A percentile compares a stretch with the other conserved stretches of the same genome.
These are phyloP conservation scores for Laterallus jamaicensis DNA, from an alignment of 2,113 vertebrate species.

Conservation along the genomic window DNA sequence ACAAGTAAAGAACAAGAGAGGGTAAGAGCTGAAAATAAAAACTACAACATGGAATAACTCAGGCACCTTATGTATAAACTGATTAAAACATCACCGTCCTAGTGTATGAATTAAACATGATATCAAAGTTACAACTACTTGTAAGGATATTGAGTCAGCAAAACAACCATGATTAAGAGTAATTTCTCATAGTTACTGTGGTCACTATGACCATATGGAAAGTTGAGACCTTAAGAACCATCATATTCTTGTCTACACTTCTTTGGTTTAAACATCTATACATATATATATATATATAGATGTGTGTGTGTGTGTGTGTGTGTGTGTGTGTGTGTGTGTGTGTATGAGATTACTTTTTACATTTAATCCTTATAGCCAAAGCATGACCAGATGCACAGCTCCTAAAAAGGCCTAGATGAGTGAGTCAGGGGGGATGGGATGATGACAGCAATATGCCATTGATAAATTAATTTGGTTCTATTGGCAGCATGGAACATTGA, in stretches of 20 bases:
- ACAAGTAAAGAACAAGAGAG: not conserved
- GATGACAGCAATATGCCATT: not conserved
- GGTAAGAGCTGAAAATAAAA: not conserved
- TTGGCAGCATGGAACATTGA: not conserved
- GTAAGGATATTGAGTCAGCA: not conserved
- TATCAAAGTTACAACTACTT: not conserved
- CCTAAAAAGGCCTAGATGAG: not conserved
- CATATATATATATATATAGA: too few species aligned
- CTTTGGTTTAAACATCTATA: not conserved
- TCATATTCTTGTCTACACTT: not conserved
- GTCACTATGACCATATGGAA: not conserved
- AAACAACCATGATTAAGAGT: not conserved
- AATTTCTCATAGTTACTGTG: not conserved
- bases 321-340: too few species aligned
- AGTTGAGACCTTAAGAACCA: not conserved
- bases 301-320: too few species aligned
- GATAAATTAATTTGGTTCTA: not conserved
- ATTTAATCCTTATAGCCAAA: not conserved
- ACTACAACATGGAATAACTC: not conserved
- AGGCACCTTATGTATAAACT: not conserved
- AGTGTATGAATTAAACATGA: not conserved
- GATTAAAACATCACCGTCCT: not conserved
- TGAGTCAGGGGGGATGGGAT: fast-evolving
- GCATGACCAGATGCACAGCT: not conserved
- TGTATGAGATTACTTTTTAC: not conserved